Evolutionary conservation across 2,113 vertebrate species (phyloP), one percentile per base, ranked within the genome.

Genomic region (Prinia subflava): DNA sequence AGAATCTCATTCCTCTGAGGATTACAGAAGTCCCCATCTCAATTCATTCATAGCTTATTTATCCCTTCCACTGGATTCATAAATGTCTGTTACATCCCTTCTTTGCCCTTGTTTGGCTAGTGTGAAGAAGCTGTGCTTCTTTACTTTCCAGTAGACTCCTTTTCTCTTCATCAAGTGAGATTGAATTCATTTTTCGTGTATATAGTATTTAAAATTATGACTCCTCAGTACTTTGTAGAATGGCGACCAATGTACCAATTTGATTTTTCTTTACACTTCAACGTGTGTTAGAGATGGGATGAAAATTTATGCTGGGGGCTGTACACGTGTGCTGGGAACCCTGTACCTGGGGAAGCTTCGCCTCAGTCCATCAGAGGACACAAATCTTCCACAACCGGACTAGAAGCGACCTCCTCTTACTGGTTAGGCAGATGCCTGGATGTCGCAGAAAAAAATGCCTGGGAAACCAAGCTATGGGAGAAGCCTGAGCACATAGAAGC

Each of bases 321-420:
- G 20, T 30, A 47, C 9, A 9, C 0, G 1, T 39, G 39, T 30
- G 55, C 15, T 59, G n/a, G n/a, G n/a, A 76, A 27, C 20, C 20
- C 20, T 21, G 20, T 47, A 20, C n/a, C 11, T 5, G 4, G 2
- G 15, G 42, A 75, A 11, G 15, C 55, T 14, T 37, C 2, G 2
- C 20, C 42, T 47, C 20, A 37, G 42, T 20, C 4, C 1, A 18
- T 13, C 25, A 46, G 73, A 25, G 9, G 15, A 59, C 11, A 59
- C 25, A 37, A 46, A 46, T 5, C 4, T 31, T 67, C 27, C 27
- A 13, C 1, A 2, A 7, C 4, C 1, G 10, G 55, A 33, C 39
- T 46, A 20, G 19, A 39, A 50, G 7, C 10, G 24, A 15, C 8
- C 13, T 5, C 24, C 12, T 35, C n/a, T 24, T 59, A 13, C 56